These are phyloP conservation scores for Nemotelus nigrinus DNA, from an alignment of 2,888 invertebrate species.

Conservation along the genomic window DNA sequence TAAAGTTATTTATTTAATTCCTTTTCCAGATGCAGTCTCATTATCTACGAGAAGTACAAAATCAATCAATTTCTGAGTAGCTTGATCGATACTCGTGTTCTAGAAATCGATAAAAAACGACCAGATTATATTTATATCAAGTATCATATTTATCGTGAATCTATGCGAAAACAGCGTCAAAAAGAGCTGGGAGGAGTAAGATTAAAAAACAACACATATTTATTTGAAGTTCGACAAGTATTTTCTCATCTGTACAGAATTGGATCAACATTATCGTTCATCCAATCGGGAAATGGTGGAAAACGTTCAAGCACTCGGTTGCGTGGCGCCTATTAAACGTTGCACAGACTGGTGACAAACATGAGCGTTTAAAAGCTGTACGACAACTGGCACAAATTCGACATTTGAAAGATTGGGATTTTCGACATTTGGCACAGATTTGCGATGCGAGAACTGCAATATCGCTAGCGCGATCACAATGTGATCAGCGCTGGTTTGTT, in stretches of 20 bases:
- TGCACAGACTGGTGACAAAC: constrained; percentile 72
- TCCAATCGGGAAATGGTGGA: constrained; percentile 69
- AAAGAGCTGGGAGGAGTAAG: constrained; percentile 60
- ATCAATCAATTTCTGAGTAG: constrained; percentile 62
- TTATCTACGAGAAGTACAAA: constrained; percentile 60
- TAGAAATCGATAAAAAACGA: constrained; percentile 61
- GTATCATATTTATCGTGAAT: constrained; percentile 66
- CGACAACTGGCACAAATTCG: constrained; percentile 73
- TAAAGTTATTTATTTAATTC: constrained; percentile 2
- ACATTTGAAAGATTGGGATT: constrained; percentile 75
- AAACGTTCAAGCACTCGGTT: constrained; percentile 71
- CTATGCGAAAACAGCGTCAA: constrained; percentile 61
- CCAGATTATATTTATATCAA: constrained; percentile 69
- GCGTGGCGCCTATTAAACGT: constrained; percentile 75
- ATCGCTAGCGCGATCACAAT: constrained; percentile 78
- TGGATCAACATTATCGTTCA: constrained; percentile 64
- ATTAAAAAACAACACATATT: not conserved
- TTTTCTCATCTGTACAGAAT: constrained; percentile 54
- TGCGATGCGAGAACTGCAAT: constrained; percentile 81
- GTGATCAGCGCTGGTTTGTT: constrained; percentile 78
- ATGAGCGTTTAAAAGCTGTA: constrained; percentile 73
- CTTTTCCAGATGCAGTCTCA: constrained; percentile 59
- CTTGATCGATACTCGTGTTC: constrained; percentile 62
- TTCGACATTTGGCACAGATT: constrained; percentile 80
- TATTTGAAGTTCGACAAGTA: no score